These are phyloP conservation scores for Pseudococcus longispinus DNA, from an alignment of 2,888 invertebrate genomes.

Conservation along the genomic window DNA sequence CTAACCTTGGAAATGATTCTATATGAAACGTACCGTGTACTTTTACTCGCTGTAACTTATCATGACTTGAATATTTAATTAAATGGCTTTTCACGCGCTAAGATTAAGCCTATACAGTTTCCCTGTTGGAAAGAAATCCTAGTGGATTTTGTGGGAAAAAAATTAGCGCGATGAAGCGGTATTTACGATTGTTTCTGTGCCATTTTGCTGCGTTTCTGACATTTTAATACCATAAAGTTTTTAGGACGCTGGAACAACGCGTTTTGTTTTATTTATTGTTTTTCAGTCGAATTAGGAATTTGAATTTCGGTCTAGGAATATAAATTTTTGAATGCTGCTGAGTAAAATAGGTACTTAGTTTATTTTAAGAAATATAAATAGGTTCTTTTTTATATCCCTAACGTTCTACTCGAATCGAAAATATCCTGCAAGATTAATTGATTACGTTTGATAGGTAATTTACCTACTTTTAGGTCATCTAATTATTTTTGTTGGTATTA, in stretches of 20 bases:
- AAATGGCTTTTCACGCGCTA: background rate
- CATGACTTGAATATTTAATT: slow-evolving; percentile 5
- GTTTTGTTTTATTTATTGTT: background rate
- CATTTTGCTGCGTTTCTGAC: background rate
- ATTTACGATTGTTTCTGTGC: background rate
- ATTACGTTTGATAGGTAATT: too few relatives aligned
- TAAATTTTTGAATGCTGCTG: too few relatives aligned
- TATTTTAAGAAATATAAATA: too few relatives aligned
- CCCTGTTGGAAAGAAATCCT: background rate
- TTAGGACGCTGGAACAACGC: background rate
- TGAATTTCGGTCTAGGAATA: too few relatives aligned
- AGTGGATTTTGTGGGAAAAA: background rate
- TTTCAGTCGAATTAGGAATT: background rate
- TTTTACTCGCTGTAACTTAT: background rate
- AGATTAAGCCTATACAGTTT: background rate
- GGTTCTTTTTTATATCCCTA: too few relatives aligned
- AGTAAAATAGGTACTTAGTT: too few relatives aligned
- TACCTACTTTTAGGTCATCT: too few relatives aligned
- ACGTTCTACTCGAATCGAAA: too few relatives aligned
- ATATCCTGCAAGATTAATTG: too few relatives aligned
- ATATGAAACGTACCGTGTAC: background rate
- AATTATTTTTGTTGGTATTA: too few relatives aligned
- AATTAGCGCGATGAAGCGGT: background rate
- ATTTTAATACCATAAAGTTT: background rate
- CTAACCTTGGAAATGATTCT: slow-evolving; percentile 18